phyloP scores from a whole-genome alignment of 2,888 invertebrate genomes.

The Cordilura impudica region DNA sequence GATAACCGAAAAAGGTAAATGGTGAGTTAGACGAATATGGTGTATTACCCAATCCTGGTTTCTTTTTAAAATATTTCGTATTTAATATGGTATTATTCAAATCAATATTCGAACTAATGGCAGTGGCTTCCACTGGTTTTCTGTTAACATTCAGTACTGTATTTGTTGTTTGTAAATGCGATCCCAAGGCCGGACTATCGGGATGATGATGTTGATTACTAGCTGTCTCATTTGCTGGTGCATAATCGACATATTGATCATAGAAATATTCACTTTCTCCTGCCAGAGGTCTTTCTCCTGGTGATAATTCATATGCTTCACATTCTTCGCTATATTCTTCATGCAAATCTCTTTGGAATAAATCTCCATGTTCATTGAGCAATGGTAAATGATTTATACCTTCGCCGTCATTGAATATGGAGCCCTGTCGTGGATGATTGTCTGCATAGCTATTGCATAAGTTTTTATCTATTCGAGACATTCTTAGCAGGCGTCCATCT shows the following conservation, averaged over 20 bases:
- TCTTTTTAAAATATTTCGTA: slow-evolving; percentile 75
- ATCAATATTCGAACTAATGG: slow-evolving; percentile 81
- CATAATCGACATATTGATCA: slow-evolving; percentile 89
- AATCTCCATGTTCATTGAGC: slow-evolving; percentile 85
- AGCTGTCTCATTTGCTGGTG: slow-evolving; percentile 76
- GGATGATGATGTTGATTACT: slow-evolving; percentile 21
- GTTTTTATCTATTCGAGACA: slow-evolving; percentile 84
- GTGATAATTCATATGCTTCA: slow-evolving; percentile 70
- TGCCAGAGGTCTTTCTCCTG: slow-evolving; percentile 82
- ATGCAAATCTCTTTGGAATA: slow-evolving; percentile 81
- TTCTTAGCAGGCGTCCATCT: slow-evolving; percentile 87
- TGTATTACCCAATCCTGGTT: slow-evolving; percentile 58
- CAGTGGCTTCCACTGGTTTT: slow-evolving; percentile 72
- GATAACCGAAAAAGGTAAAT: slow-evolving; percentile 92
- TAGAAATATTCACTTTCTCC: slow-evolving; percentile 90
- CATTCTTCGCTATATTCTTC: slow-evolving; percentile 79
- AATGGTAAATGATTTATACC: slow-evolving; percentile 79
- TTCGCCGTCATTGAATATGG: slow-evolving; percentile 40
- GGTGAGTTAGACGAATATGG: slow-evolving; percentile 76
- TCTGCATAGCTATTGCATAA: slow-evolving; percentile 80
- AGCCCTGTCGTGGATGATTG: slow-evolving; percentile 68
- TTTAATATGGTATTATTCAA: slow-evolving; percentile 77
- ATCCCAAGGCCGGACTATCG: slow-evolving; percentile 35
- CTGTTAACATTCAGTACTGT: slow-evolving; percentile 73
- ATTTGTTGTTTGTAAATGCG: slow-evolving; percentile 65